Evolutionary conservation across 1,140 invertebrate species (phyloP), one percentile per base, ranked within the genome.

Genomic region (Drosophila ficusphila): DNA sequence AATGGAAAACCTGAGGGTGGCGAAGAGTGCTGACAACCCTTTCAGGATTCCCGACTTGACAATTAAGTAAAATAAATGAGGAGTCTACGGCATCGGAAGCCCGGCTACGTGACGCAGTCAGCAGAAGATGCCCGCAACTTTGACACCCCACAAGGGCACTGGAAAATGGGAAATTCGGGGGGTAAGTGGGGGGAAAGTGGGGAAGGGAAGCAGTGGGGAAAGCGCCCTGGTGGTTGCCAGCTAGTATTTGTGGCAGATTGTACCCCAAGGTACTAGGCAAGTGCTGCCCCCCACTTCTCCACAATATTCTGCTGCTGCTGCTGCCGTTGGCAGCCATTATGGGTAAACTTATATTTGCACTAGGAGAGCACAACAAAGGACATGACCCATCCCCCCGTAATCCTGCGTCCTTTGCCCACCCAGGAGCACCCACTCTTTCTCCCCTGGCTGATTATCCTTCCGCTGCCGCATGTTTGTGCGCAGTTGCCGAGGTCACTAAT

Each of bases 1-100:
- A 33, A 4, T 29, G 33, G 38, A 21, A 23, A 47, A 16, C 6
- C 14, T 5, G 34, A 39, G 23, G 36, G 19, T 18, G 25, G 38
- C 23, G n/a, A 19, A 69, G 72, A 36, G 34, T 41, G 74, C 64
- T 89, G 82, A 78, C 78, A 88, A 78, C 83, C 83, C 83, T 89
- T 86, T 86, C 69, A 75, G 74, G 78, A 70, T 75, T 78, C 61
- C 61, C 79, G 76, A 82, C 82, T 86, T 86, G 82, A 86, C 82
- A 86, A 86, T 86, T 86, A 88, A 86, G 82, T 86, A 86, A 88
- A 86, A 86, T 86, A 86, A 86, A 86, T 86, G 82, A 86, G 78
- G 64, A 82, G 73, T 57, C 76, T 56, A 62, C 76, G 49, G 57
- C 42, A 64, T 42, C 64, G 53, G 64, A 49, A 64, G 61, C 52